Percentiles rank a stretch among this genome's conserved stretches.
These are phyloP conservation scores for Bradypodion pumilum DNA, from an alignment of 2,797 vertebrate species.

Conservation along the genomic window DNA sequence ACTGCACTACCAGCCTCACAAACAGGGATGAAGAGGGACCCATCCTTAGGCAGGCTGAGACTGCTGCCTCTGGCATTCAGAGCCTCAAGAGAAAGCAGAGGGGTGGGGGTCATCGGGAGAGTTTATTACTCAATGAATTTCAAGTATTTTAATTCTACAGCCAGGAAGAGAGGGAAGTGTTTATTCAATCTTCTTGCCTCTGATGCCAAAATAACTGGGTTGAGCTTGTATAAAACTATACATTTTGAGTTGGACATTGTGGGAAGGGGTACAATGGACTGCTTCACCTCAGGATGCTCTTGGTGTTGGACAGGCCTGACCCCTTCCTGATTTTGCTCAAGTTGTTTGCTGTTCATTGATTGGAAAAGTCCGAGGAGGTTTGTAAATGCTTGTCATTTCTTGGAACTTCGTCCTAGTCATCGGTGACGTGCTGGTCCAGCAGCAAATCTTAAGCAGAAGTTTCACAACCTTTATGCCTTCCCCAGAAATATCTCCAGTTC, in stretches of 20 bases:
- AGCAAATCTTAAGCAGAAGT: conserved; percentile 63
- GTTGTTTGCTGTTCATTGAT: conserved; percentile 11
- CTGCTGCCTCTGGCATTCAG: not conserved
- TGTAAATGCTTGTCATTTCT: conserved; percentile 40
- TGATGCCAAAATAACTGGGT: not conserved
- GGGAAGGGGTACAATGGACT: not conserved
- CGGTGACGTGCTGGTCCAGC: conserved; percentile 15
- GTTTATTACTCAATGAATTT: not conserved
- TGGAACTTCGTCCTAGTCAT: conserved; percentile 52
- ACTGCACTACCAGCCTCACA: not conserved
- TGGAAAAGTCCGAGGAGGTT: conserved; percentile 61
- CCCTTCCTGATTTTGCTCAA: not conserved
- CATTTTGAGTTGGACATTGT: not conserved
- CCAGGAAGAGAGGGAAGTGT: not conserved
- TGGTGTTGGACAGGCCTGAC: not conserved
- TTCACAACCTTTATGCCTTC: conserved; percentile 60
- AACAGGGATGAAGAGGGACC: not conserved
- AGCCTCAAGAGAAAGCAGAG: not conserved
- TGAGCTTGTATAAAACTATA: not conserved
- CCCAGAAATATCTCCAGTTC: conserved; percentile 56
- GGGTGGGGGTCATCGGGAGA: no score
- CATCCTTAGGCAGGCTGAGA: not conserved
- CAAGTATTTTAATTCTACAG: not conserved
- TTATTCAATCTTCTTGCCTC: not conserved
- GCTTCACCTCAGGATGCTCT: not conserved